phyloP scores from a whole-genome alignment of 2,113 vertebrate genomes.

The Pampusana beccarii region DNA sequence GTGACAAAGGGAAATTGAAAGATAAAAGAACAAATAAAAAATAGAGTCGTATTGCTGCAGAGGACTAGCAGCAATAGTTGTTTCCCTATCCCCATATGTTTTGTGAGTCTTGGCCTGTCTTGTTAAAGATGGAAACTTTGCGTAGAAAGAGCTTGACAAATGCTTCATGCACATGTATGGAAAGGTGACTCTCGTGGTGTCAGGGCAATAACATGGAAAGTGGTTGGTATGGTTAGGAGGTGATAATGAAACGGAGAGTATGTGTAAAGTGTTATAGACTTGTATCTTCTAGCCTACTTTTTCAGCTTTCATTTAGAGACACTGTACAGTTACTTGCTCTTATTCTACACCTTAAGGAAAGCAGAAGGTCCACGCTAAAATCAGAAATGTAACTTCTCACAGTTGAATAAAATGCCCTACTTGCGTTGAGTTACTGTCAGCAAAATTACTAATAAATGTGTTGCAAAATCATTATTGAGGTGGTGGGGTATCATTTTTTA shows the following conservation, averaged over 20 bases:
- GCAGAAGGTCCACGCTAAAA: not conserved
- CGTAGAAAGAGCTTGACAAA: not conserved
- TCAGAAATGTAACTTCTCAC: not conserved
- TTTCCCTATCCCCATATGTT: not conserved
- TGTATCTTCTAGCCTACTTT: not conserved
- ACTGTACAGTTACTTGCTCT: not conserved
- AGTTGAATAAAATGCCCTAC: not conserved
- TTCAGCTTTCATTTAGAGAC: not conserved
- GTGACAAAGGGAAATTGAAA: not conserved
- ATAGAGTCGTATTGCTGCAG: not conserved
- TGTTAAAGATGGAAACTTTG: not conserved
- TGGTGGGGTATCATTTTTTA: not conserved
- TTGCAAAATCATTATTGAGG: not conserved
- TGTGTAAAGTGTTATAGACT: not conserved
- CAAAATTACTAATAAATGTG: not conserved
- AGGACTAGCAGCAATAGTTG: not conserved
- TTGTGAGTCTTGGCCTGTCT: not conserved
- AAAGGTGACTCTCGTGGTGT: not conserved
- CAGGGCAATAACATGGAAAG: not conserved
- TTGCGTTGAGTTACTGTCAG: not conserved
- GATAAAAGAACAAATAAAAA: not conserved
- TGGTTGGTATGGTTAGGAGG: not conserved
- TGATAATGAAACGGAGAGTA: not conserved
- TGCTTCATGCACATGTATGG: not conserved
- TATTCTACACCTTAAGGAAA: not conserved